These are phyloP conservation scores for Brienomyrus longianalis DNA, from an alignment of 2,113 vertebrate species.

Conservation along the genomic window DNA sequence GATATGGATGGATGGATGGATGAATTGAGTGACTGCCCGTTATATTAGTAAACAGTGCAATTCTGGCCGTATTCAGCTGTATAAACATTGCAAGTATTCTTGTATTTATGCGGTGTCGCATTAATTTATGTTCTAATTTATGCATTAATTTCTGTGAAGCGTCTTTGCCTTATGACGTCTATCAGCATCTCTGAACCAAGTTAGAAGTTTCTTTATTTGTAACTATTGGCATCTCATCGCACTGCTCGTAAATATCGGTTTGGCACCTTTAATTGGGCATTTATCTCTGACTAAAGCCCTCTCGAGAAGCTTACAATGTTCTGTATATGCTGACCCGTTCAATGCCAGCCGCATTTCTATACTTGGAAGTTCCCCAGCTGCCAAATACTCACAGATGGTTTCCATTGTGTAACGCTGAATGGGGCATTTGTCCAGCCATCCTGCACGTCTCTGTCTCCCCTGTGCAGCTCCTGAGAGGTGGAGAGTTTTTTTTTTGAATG, in stretches of 20 bases:
- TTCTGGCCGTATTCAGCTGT: neutral
- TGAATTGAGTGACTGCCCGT: neutral
- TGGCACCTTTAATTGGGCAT: neutral
- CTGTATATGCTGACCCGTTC: neutral
- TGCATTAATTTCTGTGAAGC: neutral
- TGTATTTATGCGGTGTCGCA: neutral
- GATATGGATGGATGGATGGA: neutral
- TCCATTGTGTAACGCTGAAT: neutral
- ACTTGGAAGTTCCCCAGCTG: conserved; percentile 1
- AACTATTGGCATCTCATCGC: neutral
- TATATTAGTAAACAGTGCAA: neutral
- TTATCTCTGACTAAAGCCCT: neutral
- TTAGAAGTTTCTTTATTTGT: neutral
- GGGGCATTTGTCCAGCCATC: neutral
- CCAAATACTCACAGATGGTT: neutral
- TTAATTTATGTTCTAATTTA: neutral
- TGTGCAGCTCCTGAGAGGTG: neutral
- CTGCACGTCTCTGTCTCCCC: neutral
- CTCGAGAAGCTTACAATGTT: neutral
- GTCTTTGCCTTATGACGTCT: neutral
- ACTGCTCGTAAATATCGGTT: neutral
- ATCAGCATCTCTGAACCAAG: neutral
- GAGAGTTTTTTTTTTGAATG: neutral
- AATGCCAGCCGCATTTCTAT: neutral
- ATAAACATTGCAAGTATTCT: neutral